Conservation (phyloP, 2,797 vertebrate species). For the Chanos chanos region DNA sequence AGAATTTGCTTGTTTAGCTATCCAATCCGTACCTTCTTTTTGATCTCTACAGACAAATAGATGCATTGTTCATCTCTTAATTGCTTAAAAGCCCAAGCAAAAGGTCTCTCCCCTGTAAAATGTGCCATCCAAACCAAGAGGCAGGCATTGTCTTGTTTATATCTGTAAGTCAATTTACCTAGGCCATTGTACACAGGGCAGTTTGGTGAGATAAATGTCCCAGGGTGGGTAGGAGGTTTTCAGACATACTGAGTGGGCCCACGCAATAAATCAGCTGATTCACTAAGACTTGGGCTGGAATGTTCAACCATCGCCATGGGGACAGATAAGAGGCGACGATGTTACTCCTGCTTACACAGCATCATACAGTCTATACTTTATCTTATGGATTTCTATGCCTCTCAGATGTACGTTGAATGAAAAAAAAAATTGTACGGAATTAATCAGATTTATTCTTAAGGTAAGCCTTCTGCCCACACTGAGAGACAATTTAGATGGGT, state of each 20-base stretch:
- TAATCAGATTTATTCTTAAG: too few species aligned
- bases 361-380: not conserved
- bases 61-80: conserved; percentile 6
- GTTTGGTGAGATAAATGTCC: conserved; percentile 17
- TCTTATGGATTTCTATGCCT: too few species aligned
- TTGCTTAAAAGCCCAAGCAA: not conserved
- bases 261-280: conserved; percentile 25
- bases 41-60: conserved; percentile 27
- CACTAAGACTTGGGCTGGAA: conserved; percentile 17
- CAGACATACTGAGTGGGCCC: conserved; percentile 36
- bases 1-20: conserved; percentile 53
- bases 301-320: not conserved
- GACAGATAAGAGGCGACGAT: not conserved
- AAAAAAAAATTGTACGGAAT: too few species aligned
- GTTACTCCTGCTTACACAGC: conserved; percentile 1
- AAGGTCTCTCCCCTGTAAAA: not conserved
- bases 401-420: too few species aligned
- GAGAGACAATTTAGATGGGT: too few species aligned
- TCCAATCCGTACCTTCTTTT: conserved; percentile 33
- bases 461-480: too few species aligned
- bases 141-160: conserved; percentile 33
- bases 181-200: conserved; percentile 43
- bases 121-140: conserved; percentile 31
- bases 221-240: conserved; percentile 25
- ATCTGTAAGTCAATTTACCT: not conserved